Conservation (phyloP, 2,888 invertebrate species). For the Adelognathus sp. region DNA sequence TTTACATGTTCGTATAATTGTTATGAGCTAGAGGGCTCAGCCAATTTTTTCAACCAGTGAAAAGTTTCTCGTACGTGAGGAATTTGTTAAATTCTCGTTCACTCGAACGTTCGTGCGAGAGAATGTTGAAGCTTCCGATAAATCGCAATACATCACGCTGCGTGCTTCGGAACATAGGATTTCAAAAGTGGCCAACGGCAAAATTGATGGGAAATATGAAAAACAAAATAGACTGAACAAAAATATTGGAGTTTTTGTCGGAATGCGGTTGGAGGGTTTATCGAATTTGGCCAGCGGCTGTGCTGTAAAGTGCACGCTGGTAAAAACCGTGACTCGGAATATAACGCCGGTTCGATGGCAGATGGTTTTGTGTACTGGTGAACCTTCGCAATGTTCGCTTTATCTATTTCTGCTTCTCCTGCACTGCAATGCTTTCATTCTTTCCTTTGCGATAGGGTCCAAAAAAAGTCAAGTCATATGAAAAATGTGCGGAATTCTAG, state of each 20-base stretch:
- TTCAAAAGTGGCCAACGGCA: too few relatives aligned
- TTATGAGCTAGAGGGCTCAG: background rate
- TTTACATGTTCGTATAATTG: too few relatives aligned
- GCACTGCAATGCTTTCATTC: background rate
- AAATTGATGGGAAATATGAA: background rate
- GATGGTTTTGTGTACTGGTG: background rate
- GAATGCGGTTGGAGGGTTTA: background rate
- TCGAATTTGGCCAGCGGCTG: background rate
- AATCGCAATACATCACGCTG: too few relatives aligned
- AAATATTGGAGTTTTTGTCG: background rate
- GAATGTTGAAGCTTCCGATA: background rate
- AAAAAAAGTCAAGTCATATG: slow-evolving; percentile 21
- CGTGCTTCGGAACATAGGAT: too few relatives aligned
- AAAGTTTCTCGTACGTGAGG: background rate
- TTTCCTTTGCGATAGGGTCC: background rate
- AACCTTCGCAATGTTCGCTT: background rate
- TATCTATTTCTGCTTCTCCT: background rate
- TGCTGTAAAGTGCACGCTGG: background rate
- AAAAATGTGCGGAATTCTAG: slow-evolving; percentile 43
- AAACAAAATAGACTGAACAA: background rate
- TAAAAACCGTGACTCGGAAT: background rate
- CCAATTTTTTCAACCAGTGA: background rate
- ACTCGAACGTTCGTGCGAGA: background rate
- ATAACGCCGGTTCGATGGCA: slow-evolving; percentile 3
- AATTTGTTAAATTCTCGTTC: background rate